phyloP scores from a whole-genome alignment of 2,113 vertebrate genomes.

The Stercorarius parasiticus region DNA sequence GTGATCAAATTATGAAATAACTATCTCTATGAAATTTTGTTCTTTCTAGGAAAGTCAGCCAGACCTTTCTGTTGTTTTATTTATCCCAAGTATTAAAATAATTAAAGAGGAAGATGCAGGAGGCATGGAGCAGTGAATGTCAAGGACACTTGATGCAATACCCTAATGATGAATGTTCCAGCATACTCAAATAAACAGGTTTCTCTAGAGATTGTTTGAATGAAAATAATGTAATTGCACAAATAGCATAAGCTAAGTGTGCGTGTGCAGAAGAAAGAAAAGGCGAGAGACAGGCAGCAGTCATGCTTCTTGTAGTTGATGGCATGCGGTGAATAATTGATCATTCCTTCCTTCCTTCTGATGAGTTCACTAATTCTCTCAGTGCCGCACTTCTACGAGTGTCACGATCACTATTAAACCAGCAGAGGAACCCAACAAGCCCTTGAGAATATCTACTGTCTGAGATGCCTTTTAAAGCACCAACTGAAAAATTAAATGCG shows the following conservation, averaged over 20 bases:
- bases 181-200: constrained; percentile 44
- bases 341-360: constrained; percentile 35
- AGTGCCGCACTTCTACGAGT: constrained; percentile 36
- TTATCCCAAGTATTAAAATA: constrained; percentile 34
- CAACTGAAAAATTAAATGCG: constrained; percentile 69
- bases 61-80: constrained; percentile 33
- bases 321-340: constrained; percentile 74
- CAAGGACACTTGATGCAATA: constrained; percentile 38
- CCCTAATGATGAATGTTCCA: constrained; percentile 33
- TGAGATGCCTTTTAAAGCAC: constrained; percentile 56
- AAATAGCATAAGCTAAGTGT: constrained; percentile 15
- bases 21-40: background rate
- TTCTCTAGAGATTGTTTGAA: constrained; percentile 57
- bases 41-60: background rate
- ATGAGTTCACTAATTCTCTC: constrained; percentile 70
- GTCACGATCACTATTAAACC: constrained; percentile 57
- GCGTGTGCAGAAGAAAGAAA: background rate
- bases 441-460: constrained; percentile 44
- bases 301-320: constrained; percentile 42
- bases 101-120: constrained; percentile 26
- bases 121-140: constrained; percentile 30
- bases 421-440: constrained; percentile 37
- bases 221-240: constrained; percentile 67
- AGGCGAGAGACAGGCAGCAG: constrained; percentile 7
- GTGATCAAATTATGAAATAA: background rate